Evolutionary conservation across 1,140 invertebrate species (phyloP).

Genomic region (Parasteatoda tepidariorum): DNA sequence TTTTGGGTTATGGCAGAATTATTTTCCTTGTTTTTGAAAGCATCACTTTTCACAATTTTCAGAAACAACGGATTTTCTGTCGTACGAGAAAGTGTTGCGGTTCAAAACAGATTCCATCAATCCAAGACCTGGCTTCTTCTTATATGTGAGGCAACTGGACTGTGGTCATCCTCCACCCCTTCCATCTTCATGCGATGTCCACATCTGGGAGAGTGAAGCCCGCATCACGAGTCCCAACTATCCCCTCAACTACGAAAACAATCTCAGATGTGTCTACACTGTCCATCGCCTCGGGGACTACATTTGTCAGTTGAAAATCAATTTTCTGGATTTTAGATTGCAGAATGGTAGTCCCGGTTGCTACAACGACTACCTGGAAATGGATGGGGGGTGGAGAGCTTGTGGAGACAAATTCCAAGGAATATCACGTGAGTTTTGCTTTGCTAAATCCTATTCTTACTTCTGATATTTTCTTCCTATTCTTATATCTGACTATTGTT

Average conservation of each 20-base stretch:
- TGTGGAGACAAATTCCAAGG: conserved; percentile 60
- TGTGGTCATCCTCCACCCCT: neutral
- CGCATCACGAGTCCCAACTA: conserved; percentile 59
- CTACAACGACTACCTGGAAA: conserved; percentile 61
- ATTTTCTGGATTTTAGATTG: conserved; percentile 61
- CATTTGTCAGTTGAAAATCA: conserved; percentile 63
- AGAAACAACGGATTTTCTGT: conserved; percentile 38
- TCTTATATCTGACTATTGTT: too few relatives aligned
- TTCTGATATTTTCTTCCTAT: too few relatives aligned
- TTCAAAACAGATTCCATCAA: conserved; percentile 55
- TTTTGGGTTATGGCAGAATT: too few relatives aligned
- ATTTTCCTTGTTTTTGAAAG: too few relatives aligned
- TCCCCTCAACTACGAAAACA: conserved; percentile 60
- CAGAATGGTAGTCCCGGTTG: conserved; percentile 51
- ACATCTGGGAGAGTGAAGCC: conserved; percentile 22
- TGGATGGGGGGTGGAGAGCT: conserved; percentile 61
- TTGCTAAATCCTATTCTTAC: too few relatives aligned
- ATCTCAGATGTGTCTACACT: conserved; percentile 60
- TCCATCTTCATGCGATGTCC: conserved; percentile 9
- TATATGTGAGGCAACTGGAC: conserved; percentile 36
- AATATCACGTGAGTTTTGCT: conserved; percentile 46
- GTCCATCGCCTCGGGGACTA: conserved; percentile 28
- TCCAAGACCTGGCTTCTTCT: conserved; percentile 47
- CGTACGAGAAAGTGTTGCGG: conserved; percentile 43
- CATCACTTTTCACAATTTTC: too few relatives aligned